Evolutionary conservation across 2,113 vertebrate genomes (phyloP), one percentile per base, ranked within the genome.

Genomic region (Hipposideros armiger): DNA sequence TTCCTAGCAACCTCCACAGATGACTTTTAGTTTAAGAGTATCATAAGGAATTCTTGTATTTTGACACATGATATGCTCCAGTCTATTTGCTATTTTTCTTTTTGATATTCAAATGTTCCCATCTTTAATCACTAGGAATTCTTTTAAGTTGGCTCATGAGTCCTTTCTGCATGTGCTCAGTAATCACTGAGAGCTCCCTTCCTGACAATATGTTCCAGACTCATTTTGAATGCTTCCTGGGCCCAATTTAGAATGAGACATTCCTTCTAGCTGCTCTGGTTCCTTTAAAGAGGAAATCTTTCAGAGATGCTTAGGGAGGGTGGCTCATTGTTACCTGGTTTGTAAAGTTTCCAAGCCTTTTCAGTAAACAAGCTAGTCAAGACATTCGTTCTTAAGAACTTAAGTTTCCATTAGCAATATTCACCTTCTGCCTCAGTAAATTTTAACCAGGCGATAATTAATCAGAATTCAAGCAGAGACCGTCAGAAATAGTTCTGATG

Each of bases 401-500:
- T 83, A 36, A n/a, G 45, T 81, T 95, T 89, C 6, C 0, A 11
- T 77, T 83, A 50, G 40, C 28, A 73, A 66, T 36, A 66, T 87
- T 87, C 24, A 70, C 45, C 0, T 74, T 92, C 54, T 32, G 56
- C 24, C 10, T 91, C 64, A 87, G 40, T 87, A 83, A 82, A 58
- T 42, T 89, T 83, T 47, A 62, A 77, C 54, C 24, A 86, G 62
- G 36, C 13, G 32, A 22, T 52, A 90, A 89, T 54, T 87, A 87
- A 76, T 52, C 62, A 82, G 24, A 92, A 94, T 72, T 82, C 77
- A 90, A 90, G 60, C 28, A 90, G 36, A 92, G 32, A 90, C 3
- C 83, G 36, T 7, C 30, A 82, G 30, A 84, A 80, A 81, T 24
- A 56, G 66, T 86, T 91, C 45, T 74, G 19, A 85, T 70, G 66